A percentile compares a stretch with the other conserved stretches of the same genome.
Evolutionary conservation across 2,888 invertebrate genomes (phyloP).

Genomic region (Odiellus spinosus): DNA sequence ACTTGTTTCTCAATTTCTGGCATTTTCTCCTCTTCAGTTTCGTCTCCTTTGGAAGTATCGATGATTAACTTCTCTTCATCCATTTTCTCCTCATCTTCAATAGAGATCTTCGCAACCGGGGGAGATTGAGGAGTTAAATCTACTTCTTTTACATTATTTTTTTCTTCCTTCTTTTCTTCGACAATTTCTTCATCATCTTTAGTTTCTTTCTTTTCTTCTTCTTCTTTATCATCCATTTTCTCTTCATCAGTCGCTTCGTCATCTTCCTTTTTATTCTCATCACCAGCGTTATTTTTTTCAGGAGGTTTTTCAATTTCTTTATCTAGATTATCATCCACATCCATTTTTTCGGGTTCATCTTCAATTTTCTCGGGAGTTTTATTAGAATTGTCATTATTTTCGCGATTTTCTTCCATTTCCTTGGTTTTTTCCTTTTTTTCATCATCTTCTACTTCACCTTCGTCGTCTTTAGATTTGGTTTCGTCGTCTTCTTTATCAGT

Average conservation of each 20-base stretch:
- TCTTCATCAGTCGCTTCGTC: slow-evolving; percentile 1
- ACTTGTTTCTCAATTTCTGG: neutral
- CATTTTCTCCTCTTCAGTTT: slow-evolving; percentile 9
- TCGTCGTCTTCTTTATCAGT: slow-evolving; percentile 17
- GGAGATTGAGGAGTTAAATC: neutral
- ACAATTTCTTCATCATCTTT: neutral
- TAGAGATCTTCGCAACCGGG: slow-evolving; percentile 13
- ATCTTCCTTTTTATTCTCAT: slow-evolving; percentile 4
- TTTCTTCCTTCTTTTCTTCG: slow-evolving; percentile 5
- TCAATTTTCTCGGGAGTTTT: slow-evolving; percentile 10
- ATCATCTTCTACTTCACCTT: slow-evolving; percentile 6
- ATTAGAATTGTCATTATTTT: neutral
- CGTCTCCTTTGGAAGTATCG: slow-evolving; percentile 17
- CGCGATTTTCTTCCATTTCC: neutral
- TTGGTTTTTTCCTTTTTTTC: slow-evolving; percentile 5
- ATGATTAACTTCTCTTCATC: slow-evolving; percentile 14
- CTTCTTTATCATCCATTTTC: neutral
- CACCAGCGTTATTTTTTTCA: slow-evolving; percentile 5
- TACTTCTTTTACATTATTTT: neutral
- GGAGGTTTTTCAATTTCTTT: slow-evolving; percentile 1
- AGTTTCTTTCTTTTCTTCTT: neutral
- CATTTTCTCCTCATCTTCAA: slow-evolving; percentile 12
- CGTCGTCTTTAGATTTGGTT: slow-evolving; percentile 6
- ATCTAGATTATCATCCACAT: too few species aligned
- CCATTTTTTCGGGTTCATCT: slow-evolving; percentile 8